These are phyloP conservation scores for Drosophila ananassae DNA, from an alignment of 1,140 invertebrate species.

Conservation along the genomic window DNA sequence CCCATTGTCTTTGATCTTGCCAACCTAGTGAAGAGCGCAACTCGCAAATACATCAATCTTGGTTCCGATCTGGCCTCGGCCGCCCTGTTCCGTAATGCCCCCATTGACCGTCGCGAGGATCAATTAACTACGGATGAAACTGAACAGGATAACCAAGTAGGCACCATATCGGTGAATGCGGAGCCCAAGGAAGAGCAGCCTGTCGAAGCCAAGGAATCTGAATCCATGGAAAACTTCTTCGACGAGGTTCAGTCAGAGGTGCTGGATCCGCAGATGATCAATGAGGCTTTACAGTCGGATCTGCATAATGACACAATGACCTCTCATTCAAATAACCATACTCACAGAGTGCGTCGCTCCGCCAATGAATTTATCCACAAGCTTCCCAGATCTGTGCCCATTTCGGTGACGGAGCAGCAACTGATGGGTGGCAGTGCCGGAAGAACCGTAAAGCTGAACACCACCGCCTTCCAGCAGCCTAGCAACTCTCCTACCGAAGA, in stretches of 20 bases:
- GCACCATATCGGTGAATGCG: conserved; percentile 51
- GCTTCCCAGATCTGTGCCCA: conserved; percentile 67
- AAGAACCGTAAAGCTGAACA: conserved; percentile 69
- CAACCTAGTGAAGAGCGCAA: conserved; percentile 85
- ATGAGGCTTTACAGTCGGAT: conserved; percentile 59
- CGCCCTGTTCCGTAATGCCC: conserved; percentile 31
- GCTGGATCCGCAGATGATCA: conserved; percentile 77
- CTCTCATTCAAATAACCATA: not conserved
- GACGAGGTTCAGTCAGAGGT: conserved; percentile 67
- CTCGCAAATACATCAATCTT: conserved; percentile 80
- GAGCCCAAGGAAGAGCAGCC: conserved; percentile 15
- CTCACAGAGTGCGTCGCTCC: conserved; percentile 52
- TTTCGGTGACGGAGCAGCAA: conserved; percentile 66
- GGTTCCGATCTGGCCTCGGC: conserved; percentile 83
- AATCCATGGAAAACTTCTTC: conserved; percentile 67
- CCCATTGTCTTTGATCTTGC: conserved; percentile 88
- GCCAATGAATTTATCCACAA: conserved; percentile 74
- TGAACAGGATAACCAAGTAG: conserved; percentile 56
- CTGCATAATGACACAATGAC: conserved; percentile 7
- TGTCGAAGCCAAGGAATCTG: not conserved
- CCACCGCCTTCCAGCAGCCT: conserved; percentile 66
- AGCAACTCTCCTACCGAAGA: conserved; percentile 18
- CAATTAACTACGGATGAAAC: conserved; percentile 47
- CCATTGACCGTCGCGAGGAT: conserved; percentile 46
- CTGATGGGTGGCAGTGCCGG: conserved; percentile 58